Conservation (phyloP, 1,140 invertebrate species). For the Olivierus martensii region DNA sequence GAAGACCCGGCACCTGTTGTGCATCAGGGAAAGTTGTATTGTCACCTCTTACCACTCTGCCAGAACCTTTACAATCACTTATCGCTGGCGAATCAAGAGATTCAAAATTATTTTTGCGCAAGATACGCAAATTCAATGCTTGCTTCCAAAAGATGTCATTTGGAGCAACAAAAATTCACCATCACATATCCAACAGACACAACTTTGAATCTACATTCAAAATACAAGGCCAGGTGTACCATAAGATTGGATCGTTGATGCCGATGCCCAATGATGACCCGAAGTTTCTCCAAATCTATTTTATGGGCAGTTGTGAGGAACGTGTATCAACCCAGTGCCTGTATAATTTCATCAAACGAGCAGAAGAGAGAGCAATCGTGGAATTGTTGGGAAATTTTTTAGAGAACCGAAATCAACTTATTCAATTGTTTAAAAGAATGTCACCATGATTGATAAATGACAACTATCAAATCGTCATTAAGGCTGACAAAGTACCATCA, state of each 20-base stretch:
- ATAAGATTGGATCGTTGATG: constrained; percentile 28
- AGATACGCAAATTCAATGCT: constrained; percentile 32
- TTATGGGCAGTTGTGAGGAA: constrained; percentile 5
- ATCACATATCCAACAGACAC: constrained; percentile 2
- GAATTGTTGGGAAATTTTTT: background rate
- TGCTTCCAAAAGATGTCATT: constrained; percentile 33
- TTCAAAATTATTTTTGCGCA: constrained; percentile 28
- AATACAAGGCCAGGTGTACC: constrained; percentile 36
- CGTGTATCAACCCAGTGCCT: background rate
- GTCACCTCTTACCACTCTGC: constrained; percentile 18
- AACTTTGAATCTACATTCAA: constrained; percentile 31
- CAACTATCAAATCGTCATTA: background rate
- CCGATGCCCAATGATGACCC: constrained; percentile 22
- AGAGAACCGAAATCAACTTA: background rate
- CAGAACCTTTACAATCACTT: constrained; percentile 20
- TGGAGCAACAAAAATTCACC: constrained; percentile 24
- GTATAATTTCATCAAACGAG: background rate
- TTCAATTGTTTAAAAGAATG: background rate
- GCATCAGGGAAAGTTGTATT: constrained; percentile 22
- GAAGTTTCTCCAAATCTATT: constrained; percentile 34
- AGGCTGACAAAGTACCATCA: constrained; percentile 23
- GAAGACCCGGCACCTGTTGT: too few relatives aligned
- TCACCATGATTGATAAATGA: background rate
- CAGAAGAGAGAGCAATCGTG: background rate
- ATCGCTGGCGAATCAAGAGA: constrained; percentile 8